Evolutionary conservation across 2,888 invertebrate genomes (phyloP).

Genomic region (Caenorhabditis imperialis): DNA sequence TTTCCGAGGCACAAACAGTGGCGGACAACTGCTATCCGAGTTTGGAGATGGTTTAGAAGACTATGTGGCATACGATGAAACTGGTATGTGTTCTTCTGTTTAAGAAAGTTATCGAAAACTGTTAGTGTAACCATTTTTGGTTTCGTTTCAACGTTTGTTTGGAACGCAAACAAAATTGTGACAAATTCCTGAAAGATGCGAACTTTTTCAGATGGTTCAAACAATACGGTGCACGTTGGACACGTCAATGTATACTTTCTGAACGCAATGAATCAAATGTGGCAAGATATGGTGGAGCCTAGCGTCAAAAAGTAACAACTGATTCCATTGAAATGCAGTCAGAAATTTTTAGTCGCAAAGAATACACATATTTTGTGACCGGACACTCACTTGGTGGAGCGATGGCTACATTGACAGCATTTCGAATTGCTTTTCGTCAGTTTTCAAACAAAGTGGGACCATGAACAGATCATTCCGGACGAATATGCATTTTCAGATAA

Average conservation of each 20-base stretch:
- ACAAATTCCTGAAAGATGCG: too few relatives aligned
- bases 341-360: constrained; percentile 37
- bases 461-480: neutral
- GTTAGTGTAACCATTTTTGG: too few relatives aligned
- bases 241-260: constrained; percentile 61
- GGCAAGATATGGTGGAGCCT: constrained; percentile 60
- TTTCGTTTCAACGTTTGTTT: neutral
- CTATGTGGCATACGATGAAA: constrained; percentile 52
- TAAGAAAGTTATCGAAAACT: too few relatives aligned
- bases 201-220: constrained; percentile 44
- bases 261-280: constrained; percentile 59
- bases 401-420: constrained; percentile 61
- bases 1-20: constrained; percentile 60
- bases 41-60: constrained; percentile 58
- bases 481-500: constrained; percentile 25
- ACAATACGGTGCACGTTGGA: constrained; percentile 44
- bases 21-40: constrained; percentile 55
- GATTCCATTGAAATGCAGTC: neutral
- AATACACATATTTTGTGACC: constrained; percentile 54
- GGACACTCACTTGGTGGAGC: constrained; percentile 65
- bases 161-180: constrained; percentile 1
- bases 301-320: constrained; percentile 27
- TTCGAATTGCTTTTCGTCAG: constrained; percentile 49
- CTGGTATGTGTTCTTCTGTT: too few relatives aligned
- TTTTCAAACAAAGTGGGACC: constrained; percentile 29